These are phyloP conservation scores for Lycia hirtaria DNA, from an alignment of 2,888 invertebrate genomes.

Conservation along the genomic window DNA sequence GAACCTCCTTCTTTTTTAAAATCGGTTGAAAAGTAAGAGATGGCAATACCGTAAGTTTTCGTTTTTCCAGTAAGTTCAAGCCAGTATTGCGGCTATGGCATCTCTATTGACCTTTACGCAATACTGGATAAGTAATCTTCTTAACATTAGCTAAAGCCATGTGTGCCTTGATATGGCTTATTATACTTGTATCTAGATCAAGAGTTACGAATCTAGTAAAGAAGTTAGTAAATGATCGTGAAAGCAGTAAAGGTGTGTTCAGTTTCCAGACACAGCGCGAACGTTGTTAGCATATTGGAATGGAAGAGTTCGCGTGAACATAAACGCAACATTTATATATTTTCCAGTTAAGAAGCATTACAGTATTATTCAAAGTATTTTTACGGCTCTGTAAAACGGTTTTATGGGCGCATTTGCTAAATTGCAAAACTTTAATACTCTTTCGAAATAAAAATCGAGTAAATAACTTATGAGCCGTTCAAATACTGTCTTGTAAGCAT, in stretches of 20 bases:
- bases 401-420: slow-evolving; percentile 43
- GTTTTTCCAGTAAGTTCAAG: too few relatives aligned
- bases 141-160: too few relatives aligned
- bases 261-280: background rate
- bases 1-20: too few relatives aligned
- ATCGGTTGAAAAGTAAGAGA: too few relatives aligned
- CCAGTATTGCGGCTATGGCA: too few relatives aligned
- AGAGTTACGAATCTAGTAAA: too few relatives aligned
- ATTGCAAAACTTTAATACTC: slow-evolving; percentile 43
- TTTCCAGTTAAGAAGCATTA: slow-evolving; percentile 33
- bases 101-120: too few relatives aligned
- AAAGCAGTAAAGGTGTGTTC: background rate
- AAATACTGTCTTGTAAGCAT: slow-evolving; percentile 5
- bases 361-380: slow-evolving; percentile 43
- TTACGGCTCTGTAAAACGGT: slow-evolving; percentile 42
- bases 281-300: slow-evolving; percentile 6
- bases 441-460: slow-evolving; percentile 33
- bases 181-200: too few relatives aligned
- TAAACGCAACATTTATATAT: slow-evolving; percentile 25
- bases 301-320: slow-evolving; percentile 9
- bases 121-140: too few relatives aligned
- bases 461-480: slow-evolving; percentile 15
- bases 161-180: too few relatives aligned
- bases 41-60: too few relatives aligned
- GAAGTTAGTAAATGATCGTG: too few relatives aligned